Conservation (phyloP, 2,888 invertebrate genomes). For the Cantharis lateralis region DNA sequence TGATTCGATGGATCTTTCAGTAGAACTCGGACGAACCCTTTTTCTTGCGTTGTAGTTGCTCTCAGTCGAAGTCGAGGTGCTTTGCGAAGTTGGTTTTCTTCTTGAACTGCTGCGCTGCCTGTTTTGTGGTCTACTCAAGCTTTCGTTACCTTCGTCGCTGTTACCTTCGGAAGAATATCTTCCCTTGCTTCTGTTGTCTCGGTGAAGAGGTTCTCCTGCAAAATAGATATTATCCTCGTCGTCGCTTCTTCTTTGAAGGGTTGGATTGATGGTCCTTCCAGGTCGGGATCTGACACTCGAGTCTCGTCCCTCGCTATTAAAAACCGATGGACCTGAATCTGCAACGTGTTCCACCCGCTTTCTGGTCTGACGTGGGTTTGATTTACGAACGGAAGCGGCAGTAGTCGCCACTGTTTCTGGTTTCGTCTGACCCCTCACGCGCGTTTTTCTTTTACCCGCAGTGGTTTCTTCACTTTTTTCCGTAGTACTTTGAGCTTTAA, state of each 20-base stretch:
- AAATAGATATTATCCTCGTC: not conserved
- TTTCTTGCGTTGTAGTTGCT: not conserved
- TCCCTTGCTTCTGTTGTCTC: not conserved
- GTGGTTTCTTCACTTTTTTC: not conserved
- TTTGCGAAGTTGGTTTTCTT: not conserved
- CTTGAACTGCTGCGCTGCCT: not conserved
- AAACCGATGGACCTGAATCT: constrained; percentile 37
- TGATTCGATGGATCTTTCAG: not conserved
- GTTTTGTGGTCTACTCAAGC: not conserved
- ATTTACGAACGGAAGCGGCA: not conserved
- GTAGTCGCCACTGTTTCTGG: not conserved
- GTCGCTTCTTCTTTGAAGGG: not conserved
- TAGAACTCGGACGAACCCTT: not conserved
- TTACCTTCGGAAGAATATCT: not conserved
- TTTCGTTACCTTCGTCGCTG: not conserved
- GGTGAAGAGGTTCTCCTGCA: not conserved
- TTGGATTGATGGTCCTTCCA: constrained; percentile 35
- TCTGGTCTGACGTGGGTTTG: constrained; percentile 14
- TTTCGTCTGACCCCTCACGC: constrained; percentile 1
- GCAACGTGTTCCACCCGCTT: constrained; percentile 11
- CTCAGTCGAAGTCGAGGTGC: not conserved
- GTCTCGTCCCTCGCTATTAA: constrained; percentile 32
- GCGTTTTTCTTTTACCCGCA: not conserved
- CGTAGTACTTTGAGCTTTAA: not conserved
- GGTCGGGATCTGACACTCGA: constrained; percentile 41